Evolutionary conservation across 2,113 vertebrate genomes (phyloP), one percentile per base, ranked within the genome.

Genomic region (Eupsittula cactorum): DNA sequence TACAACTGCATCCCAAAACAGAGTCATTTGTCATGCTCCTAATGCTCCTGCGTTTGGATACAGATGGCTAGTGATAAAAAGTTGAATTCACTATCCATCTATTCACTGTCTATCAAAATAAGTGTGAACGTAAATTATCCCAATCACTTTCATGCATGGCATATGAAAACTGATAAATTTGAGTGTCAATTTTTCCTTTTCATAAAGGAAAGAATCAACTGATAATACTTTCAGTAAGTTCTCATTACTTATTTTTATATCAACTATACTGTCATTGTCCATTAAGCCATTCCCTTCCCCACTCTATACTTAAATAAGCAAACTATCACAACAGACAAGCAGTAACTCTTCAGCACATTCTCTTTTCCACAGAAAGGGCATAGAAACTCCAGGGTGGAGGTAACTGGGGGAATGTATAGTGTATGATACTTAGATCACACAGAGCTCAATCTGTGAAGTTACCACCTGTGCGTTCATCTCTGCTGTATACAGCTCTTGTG

Each of bases 71-170:
- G 80, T 1, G 52, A 93, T 42, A 78, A 90, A 63, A 90, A 71
- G 39, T 88, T 88, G 85, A 86, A 92, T 94, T 90, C 88, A 68
- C 64, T 70, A 50, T 81, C 82, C 42, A 27, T 81, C 91, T 88
- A 92, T 75, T 94, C 88, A 75, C 80, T 93, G 88, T 84, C 90
- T 83, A 93, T 94, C 90, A 95, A 96, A 93, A 57, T 55, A 91
- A 92, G 91, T 92, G 90, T 94, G 93, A 95, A 88, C 1, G 67
- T 88, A 91, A 96, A 91, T 95, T 60, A 95, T 81, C 76, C 76
- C 62, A 52, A 88, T 93, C 83, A 37, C 65, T 94, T 88, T 53
- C 88, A 86, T 47, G 79, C 62, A n/a, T 13, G 71, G 76, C 93
- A 88, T 77, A 63, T 52, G 76, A 83, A 92, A 93, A 78, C 42